A percentile compares a stretch with the other conserved stretches of the same genome.
These are phyloP conservation scores for Hylyphantes graminicola DNA, from an alignment of 1,140 invertebrate genomes.

Conservation along the genomic window DNA sequence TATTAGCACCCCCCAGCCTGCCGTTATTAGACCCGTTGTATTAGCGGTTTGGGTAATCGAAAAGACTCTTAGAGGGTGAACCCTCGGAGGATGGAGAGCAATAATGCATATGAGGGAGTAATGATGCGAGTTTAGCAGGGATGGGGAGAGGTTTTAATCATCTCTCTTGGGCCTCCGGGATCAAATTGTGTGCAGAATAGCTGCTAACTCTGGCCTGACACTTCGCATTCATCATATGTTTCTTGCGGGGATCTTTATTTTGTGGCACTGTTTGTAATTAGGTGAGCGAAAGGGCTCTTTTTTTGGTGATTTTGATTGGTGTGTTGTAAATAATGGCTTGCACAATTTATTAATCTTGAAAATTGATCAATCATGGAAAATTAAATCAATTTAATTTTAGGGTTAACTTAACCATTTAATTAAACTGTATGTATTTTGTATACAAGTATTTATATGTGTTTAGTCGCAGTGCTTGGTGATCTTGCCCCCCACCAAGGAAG, in stretches of 20 bases:
- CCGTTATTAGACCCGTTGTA: conserved; percentile 37
- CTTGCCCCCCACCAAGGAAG: too few relatives aligned
- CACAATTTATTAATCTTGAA: too few relatives aligned
- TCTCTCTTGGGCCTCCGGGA: conserved; percentile 31
- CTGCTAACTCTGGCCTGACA: conserved; percentile 46
- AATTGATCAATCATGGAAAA: too few relatives aligned
- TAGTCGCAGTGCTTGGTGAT: too few relatives aligned
- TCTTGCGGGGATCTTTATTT: conserved; percentile 12
- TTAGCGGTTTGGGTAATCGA: conserved; percentile 36
- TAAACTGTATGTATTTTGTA: too few relatives aligned
- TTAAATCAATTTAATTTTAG: too few relatives aligned
- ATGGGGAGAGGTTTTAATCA: conserved; percentile 45
- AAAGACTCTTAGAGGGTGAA: conserved; percentile 2
- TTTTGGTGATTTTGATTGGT: neutral
- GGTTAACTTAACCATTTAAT: too few relatives aligned
- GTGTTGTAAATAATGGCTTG: neutral
- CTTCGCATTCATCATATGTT: conserved; percentile 50
- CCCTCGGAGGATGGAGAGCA: conserved; percentile 43
- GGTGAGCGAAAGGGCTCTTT: too few relatives aligned
- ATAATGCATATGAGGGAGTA: conserved; percentile 59
- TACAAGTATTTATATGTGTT: too few relatives aligned
- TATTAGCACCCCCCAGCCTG: conserved; percentile 16
- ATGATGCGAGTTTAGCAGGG: conserved; percentile 40
- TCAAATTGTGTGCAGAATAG: conserved; percentile 49
- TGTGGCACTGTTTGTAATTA: neutral